A percentile compares a stretch with the other conserved stretches of the same genome.
Conservation (phyloP, 2,797 vertebrate genomes). For the Apogon hyalosoma region DNA sequence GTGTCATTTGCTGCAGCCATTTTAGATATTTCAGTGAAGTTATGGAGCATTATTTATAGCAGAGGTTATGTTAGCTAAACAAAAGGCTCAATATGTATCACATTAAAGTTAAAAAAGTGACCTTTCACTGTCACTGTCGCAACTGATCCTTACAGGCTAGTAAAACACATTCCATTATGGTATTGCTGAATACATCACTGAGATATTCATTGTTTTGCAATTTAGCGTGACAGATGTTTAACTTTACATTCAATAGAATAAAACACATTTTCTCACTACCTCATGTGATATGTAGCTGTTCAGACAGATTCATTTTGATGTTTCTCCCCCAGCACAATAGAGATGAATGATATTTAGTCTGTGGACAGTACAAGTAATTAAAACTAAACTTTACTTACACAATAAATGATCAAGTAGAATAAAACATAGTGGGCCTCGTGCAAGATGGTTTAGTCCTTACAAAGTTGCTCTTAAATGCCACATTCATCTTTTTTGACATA, state of each 20-base stretch:
- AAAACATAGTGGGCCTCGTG: too few relatives aligned
- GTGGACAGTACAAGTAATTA: too few relatives aligned
- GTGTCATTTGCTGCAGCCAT: slow-evolving; percentile 1
- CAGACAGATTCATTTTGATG: not conserved
- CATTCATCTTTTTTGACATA: too few relatives aligned
- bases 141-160: too few relatives aligned
- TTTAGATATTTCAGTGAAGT: not conserved
- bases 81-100: not conserved
- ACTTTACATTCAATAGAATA: too few relatives aligned
- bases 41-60: not conserved
- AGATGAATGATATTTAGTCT: not conserved
- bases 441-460: too few relatives aligned
- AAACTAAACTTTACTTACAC: too few relatives aligned
- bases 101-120: too few relatives aligned
- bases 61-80: not conserved
- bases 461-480: too few relatives aligned
- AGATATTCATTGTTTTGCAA: not conserved
- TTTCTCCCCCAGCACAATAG: not conserved
- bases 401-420: too few relatives aligned
- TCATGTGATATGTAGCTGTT: slow-evolving; percentile 1
- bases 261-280: not conserved
- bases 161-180: not conserved
- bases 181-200: not conserved
- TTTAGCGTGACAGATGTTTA: not conserved
- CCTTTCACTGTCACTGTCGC: too few relatives aligned